Percentiles rank a stretch among this genome's conserved stretches.
phyloP scores from a whole-genome alignment of 2,888 invertebrate species.

The Apotomis betuletana region DNA sequence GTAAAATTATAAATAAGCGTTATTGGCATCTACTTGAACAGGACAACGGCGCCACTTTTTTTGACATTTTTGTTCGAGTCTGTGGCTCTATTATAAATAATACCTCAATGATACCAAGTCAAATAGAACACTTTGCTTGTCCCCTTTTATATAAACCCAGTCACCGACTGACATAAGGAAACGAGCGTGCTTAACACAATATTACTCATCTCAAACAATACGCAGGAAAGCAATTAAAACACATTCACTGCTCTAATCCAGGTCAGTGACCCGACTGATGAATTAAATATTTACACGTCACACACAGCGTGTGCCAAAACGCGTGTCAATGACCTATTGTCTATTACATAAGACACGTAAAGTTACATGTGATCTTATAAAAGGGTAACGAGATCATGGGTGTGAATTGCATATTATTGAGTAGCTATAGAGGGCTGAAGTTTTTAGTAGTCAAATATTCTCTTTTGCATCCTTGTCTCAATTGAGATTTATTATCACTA shows the following conservation, averaged over 20 bases:
- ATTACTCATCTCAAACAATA: slow-evolving; percentile 21
- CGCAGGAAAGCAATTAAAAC: slow-evolving; percentile 18
- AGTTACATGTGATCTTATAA: too few relatives aligned
- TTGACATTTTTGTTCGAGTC: too few relatives aligned
- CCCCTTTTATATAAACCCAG: neutral
- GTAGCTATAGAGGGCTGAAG: too few relatives aligned
- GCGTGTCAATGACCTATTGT: neutral
- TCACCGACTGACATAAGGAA: slow-evolving; percentile 7
- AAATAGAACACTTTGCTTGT: neutral
- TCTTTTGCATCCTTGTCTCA: too few relatives aligned
- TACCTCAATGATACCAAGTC: neutral
- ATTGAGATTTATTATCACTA: too few relatives aligned
- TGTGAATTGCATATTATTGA: too few relatives aligned
- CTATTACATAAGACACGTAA: neutral
- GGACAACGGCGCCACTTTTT: too few relatives aligned
- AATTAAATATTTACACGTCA: slow-evolving; percentile 18
- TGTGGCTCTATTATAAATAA: too few relatives aligned
- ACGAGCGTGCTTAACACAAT: slow-evolving; percentile 1
- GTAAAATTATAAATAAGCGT: too few relatives aligned
- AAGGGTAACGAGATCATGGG: too few relatives aligned
- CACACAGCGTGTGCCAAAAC: slow-evolving; percentile 17
- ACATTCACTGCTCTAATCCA: slow-evolving; percentile 5
- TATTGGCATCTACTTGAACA: too few relatives aligned
- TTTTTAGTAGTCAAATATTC: too few relatives aligned
- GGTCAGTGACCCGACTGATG: slow-evolving; percentile 16